phyloP scores from a whole-genome alignment of 2,797 vertebrate genomes.

The Knipowitschia caucasica region DNA sequence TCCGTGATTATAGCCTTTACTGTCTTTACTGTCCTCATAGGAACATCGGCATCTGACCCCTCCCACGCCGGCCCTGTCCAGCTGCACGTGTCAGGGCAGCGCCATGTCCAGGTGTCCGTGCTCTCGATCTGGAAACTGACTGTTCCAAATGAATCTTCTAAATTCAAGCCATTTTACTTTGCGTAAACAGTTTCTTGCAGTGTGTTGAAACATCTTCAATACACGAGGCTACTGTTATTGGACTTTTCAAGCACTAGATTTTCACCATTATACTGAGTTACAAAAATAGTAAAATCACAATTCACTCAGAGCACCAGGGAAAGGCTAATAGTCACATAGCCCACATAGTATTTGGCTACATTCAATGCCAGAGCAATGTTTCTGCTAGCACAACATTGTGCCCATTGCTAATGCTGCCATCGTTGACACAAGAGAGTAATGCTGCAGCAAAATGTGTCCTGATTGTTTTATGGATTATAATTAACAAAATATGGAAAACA shows the following conservation, averaged over 20 bases:
- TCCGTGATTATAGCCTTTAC: too few species aligned
- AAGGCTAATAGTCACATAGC: slow-evolving; percentile 67
- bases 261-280: slow-evolving; percentile 67
- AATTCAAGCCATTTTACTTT: not conserved
- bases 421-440: not conserved
- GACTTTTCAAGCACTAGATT: slow-evolving; percentile 44
- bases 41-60: too few species aligned
- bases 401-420: not conserved
- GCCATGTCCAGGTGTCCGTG: too few species aligned
- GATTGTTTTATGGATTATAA: not conserved
- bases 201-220: slow-evolving; percentile 31
- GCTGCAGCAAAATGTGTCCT: not conserved
- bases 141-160: not conserved
- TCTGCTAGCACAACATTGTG: slow-evolving; percentile 38
- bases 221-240: slow-evolving; percentile 58
- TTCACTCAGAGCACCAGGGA: slow-evolving; percentile 74
- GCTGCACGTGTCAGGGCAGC: too few species aligned
- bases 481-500: too few species aligned
- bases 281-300: slow-evolving; percentile 76
- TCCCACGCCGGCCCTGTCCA: too few species aligned
- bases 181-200: not conserved
- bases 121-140: too few species aligned
- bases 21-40: too few species aligned
- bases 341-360: slow-evolving; percentile 76
- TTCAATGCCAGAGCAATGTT: slow-evolving; percentile 74